Percentiles rank a stretch among this genome's conserved stretches.
These are phyloP conservation scores for Lumbricus terrestris DNA, from an alignment of 2,888 invertebrate species.

Conservation along the genomic window DNA sequence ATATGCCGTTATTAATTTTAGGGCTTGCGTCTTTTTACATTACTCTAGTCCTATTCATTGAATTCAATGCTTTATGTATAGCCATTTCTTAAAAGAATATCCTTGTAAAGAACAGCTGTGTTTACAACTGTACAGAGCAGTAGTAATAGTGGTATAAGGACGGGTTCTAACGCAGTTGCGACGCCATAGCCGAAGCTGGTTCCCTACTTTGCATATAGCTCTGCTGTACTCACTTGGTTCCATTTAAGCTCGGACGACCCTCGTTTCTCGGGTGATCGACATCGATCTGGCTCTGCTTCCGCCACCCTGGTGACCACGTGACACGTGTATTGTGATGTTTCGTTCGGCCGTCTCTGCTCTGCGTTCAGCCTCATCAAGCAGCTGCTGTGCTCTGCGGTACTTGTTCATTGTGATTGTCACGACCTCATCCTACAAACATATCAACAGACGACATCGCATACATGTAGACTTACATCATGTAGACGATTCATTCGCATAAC, in stretches of 20 bases:
- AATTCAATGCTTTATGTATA: not conserved
- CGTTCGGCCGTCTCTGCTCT: slow-evolving; percentile 57
- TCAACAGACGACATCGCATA: not conserved
- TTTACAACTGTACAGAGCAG: not conserved
- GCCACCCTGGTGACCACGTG: not conserved
- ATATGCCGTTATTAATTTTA: too few species aligned
- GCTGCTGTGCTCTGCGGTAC: slow-evolving; percentile 57
- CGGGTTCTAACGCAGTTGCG: too few species aligned
- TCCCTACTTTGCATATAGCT: too few species aligned
- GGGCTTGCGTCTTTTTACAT: too few species aligned
- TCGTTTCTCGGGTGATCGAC: slow-evolving; percentile 56
- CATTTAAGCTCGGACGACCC: slow-evolving; percentile 42
- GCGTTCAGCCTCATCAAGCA: slow-evolving; percentile 57
- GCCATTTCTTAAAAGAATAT: too few species aligned
- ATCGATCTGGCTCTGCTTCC: slow-evolving; percentile 52
- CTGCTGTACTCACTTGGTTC: too few species aligned
- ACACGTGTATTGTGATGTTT: slow-evolving; percentile 44
- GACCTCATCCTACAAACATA: slow-evolving; percentile 55
- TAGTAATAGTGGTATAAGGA: not conserved
- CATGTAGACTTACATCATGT: too few species aligned
- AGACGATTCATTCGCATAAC: too few species aligned
- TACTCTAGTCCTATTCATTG: not conserved
- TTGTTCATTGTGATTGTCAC: slow-evolving; percentile 59
- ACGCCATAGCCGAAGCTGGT: too few species aligned
- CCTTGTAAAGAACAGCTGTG: not conserved